Evolutionary conservation across 2,113 vertebrate genomes (phyloP), one percentile per base, ranked within the genome.

Genomic region (Myrmophylax atrothorax): DNA sequence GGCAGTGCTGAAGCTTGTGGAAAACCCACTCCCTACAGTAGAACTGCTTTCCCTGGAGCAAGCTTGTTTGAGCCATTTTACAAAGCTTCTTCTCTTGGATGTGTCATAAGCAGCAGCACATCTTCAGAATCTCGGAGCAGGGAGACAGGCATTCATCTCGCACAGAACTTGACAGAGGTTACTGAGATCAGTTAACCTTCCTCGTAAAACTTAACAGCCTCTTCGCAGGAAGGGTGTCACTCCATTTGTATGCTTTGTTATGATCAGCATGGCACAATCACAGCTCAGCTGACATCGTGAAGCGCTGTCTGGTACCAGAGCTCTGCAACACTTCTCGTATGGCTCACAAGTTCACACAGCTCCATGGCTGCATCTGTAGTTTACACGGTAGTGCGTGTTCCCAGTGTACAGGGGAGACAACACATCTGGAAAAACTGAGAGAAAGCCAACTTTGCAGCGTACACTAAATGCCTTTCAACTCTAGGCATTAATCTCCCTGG

Each of bases 1-100:
- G 99, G 98, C 99, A 99, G 79, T 99, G 99, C 98, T 99, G 99
- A 97, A 99, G 99, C 98, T 99, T 99, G 94, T 99, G 99, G 98
- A 99, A 99, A 96, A 99, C 99, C 99, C 99, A 99, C 97, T 99
- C 99, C 96, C 99, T 98, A 98, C 99, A 99, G 98, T 99, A 99
- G 97, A 99, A 99, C 90, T 98, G 99, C 86, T 99, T 99, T 88
- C 99, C 99, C 97, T 99, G 99, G 97, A 99, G 98, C 97, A 99
- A 98, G 98, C 99, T 99, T 84, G 98, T 99, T 96, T 99, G 99
- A 96, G 99, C 99, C 99, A 99, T 99, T 97, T 97, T 98, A 98
- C 91, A 97, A 95, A 96, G 98, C 97, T 96, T 98, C 96, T 97
- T 97, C 97, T 98, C 94, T 90, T 90, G 95, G 96, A 83, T 80